phyloP scores from a whole-genome alignment of 2,797 vertebrate species.

The Tympanoctomys barrerae region DNA sequence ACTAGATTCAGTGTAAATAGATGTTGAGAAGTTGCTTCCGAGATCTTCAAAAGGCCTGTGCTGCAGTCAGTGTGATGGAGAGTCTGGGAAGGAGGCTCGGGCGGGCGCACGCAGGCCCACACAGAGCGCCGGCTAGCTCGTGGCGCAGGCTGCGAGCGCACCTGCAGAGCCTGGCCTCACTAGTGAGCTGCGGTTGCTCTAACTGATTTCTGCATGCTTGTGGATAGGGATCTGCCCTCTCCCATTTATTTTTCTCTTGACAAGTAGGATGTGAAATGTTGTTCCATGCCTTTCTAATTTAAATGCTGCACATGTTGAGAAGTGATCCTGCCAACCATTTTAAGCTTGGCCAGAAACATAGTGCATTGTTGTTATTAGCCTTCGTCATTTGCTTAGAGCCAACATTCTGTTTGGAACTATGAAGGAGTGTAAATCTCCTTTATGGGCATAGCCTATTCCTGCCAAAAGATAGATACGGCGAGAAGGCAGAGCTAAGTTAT shows the following conservation, averaged over 20 bases:
- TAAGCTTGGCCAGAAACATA: slow-evolving; percentile 78
- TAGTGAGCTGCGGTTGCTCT: slow-evolving; percentile 67
- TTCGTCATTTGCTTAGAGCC: slow-evolving; percentile 70
- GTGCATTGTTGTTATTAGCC: slow-evolving; percentile 79
- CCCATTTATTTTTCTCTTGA: slow-evolving; percentile 82
- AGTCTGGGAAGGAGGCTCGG: slow-evolving; percentile 68
- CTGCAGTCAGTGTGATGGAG: slow-evolving; percentile 41
- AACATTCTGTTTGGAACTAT: slow-evolving; percentile 77
- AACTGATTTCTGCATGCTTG: slow-evolving; percentile 83
- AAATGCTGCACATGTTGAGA: slow-evolving; percentile 80
- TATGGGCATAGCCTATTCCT: slow-evolving; percentile 61
- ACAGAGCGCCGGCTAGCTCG: background rate
- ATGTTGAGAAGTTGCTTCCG: slow-evolving; percentile 78
- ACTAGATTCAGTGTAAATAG: slow-evolving; percentile 52
- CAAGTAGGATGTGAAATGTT: slow-evolving; percentile 83
- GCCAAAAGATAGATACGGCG: slow-evolving; percentile 25
- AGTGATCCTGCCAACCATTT: slow-evolving; percentile 77
- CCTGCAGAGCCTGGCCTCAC: slow-evolving; percentile 55
- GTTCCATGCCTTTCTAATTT: slow-evolving; percentile 84
- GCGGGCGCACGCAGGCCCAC: slow-evolving; percentile 3
- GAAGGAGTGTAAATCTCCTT: slow-evolving; percentile 65
- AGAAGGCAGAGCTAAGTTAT: slow-evolving; percentile 53
- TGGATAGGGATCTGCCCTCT: slow-evolving; percentile 81
- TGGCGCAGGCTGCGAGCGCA: slow-evolving; percentile 51
- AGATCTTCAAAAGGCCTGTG: slow-evolving; percentile 52